A percentile compares a stretch with the other conserved stretches of the same genome.
These are phyloP conservation scores for Motacilla tschutschensis DNA, from an alignment of 2,113 vertebrate species.

Conservation along the genomic window DNA sequence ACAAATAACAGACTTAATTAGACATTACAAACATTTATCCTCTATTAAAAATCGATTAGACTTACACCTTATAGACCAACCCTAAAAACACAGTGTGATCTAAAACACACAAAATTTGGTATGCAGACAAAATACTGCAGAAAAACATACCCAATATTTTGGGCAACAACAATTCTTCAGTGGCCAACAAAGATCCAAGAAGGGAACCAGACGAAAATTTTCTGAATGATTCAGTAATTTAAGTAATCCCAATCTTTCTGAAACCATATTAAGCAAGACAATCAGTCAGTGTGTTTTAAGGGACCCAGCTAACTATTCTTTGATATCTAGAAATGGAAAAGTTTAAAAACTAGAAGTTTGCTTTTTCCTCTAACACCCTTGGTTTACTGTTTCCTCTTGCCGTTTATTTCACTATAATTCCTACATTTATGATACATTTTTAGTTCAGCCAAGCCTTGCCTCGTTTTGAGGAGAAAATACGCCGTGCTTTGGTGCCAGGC, in stretches of 20 bases:
- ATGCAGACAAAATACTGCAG: background rate
- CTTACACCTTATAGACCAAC: background rate
- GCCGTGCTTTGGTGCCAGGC: fast-evolving
- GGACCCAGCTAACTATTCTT: background rate
- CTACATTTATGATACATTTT: fast-evolving
- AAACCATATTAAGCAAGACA: background rate
- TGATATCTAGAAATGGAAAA: background rate
- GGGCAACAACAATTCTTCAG: background rate
- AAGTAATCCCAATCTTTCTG: background rate
- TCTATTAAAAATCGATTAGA: background rate
- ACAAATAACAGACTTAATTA: background rate
- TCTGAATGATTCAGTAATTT: background rate
- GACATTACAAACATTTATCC: background rate
- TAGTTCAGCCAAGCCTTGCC: background rate
- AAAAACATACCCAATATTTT: background rate
- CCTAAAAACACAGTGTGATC: background rate
- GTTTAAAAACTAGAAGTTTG: background rate
- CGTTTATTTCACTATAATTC: background rate
- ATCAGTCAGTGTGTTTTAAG: background rate
- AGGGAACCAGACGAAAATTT: background rate
- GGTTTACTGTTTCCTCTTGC: background rate
- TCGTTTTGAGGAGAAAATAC: fast-evolving
- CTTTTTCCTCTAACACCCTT: background rate
- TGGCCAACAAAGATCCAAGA: background rate
- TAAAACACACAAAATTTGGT: background rate